Evolutionary conservation across 2,113 vertebrate genomes (phyloP).

Genomic region (Erythrocercus mccallii): DNA sequence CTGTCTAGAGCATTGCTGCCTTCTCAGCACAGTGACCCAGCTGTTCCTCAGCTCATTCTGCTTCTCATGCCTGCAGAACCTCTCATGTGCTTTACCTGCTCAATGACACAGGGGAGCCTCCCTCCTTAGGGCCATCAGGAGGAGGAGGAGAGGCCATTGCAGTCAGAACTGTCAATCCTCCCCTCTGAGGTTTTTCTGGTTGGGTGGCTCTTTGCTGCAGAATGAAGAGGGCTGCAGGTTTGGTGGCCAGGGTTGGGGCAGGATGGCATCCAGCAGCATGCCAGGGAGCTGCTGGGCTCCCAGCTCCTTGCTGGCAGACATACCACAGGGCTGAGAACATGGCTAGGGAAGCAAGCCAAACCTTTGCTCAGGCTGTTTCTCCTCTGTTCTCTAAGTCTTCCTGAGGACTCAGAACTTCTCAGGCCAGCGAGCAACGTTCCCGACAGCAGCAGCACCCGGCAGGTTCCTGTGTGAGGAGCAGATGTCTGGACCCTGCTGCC

Average conservation of each 20-base stretch:
- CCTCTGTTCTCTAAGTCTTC: constrained; percentile 30
- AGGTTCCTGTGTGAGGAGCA: constrained; percentile 49
- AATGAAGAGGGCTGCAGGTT: neutral
- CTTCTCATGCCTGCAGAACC: neutral
- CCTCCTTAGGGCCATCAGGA: neutral
- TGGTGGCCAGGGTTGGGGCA: neutral
- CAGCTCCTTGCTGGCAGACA: neutral
- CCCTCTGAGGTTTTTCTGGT: neutral
- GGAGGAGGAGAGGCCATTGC: neutral
- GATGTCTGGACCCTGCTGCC: constrained; percentile 52
- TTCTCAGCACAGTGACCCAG: neutral
- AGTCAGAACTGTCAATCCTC: neutral
- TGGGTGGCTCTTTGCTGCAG: neutral
- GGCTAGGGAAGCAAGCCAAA: neutral
- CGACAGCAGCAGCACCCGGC: neutral
- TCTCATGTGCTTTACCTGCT: neutral
- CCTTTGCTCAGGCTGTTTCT: neutral
- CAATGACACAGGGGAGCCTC: neutral
- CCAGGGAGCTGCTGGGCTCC: neutral
- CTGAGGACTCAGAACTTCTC: constrained; percentile 48
- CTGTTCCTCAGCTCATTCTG: neutral
- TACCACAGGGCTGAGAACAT: neutral
- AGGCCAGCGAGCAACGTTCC: neutral
- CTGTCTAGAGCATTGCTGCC: neutral
- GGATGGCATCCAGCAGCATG: neutral